Conservation (phyloP, 1,140 invertebrate species). For the Drosophila sturtevanti region DNA sequence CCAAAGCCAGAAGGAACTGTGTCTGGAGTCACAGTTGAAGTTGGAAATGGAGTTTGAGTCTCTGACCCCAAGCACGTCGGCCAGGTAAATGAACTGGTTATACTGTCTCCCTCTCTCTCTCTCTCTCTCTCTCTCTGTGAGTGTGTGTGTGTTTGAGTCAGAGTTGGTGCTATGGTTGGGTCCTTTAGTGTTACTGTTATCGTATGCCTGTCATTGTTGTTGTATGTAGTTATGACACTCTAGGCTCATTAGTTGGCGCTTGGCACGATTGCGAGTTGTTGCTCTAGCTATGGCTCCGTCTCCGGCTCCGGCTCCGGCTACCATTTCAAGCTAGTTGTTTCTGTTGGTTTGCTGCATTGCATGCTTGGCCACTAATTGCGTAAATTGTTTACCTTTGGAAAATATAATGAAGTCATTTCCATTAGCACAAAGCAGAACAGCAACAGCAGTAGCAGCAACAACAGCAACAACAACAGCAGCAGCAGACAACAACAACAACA, state of each 20-base stretch:
- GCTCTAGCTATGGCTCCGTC: not conserved
- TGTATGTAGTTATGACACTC: constrained; percentile 76
- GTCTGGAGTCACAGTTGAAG: not conserved
- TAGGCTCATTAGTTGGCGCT: constrained; percentile 75
- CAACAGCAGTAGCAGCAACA: no score
- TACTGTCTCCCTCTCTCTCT: not conserved
- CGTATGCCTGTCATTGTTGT: constrained; percentile 43
- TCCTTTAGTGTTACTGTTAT: constrained; percentile 61
- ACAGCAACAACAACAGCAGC: constrained; percentile 19
- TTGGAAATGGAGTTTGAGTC: constrained; percentile 14
- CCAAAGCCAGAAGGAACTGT: not conserved
- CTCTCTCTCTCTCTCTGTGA: constrained; percentile 12
- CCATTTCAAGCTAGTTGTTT: no score
- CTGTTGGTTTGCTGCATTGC: constrained; percentile 36
- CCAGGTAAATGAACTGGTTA: constrained; percentile 74
- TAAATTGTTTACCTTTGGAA: constrained; percentile 78
- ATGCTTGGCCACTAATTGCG: constrained; percentile 73
- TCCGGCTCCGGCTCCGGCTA: no score
- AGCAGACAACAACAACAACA: constrained; percentile 41
- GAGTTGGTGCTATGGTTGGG: constrained; percentile 44
- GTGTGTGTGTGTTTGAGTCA: constrained; percentile 21
- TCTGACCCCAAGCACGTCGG: constrained; percentile 49
- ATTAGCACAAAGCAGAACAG: constrained; percentile 68
- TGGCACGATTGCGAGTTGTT: constrained; percentile 62
- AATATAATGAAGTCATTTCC: constrained; percentile 80